Evolutionary conservation across 2,797 vertebrate species (phyloP).

Genomic region (Hypotaenidia philippensis): DNA sequence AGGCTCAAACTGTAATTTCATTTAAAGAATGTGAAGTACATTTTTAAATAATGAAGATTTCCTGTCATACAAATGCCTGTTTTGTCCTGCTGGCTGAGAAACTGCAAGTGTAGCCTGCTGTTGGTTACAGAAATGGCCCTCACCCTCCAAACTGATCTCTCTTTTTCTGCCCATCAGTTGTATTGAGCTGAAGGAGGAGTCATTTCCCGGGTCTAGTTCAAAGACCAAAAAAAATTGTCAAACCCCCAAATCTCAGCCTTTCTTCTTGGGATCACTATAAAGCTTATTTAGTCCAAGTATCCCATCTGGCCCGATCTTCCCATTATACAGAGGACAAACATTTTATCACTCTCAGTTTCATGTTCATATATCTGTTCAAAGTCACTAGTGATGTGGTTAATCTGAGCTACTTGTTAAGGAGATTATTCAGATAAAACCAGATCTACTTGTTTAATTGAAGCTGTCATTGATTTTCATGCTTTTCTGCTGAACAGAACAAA

Average conservation of each 20-base stretch:
- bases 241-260: neutral
- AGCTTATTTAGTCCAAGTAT: neutral
- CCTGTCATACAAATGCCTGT: neutral
- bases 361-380: neutral
- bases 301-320: neutral
- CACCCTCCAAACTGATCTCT: neutral
- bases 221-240: neutral
- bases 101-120: neutral
- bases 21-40: neutral
- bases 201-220: neutral
- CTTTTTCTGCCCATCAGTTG: neutral
- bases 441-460: neutral
- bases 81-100: neutral
- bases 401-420: neutral
- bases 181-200: neutral
- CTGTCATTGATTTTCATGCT: neutral
- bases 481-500: neutral
- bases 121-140: neutral
- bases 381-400: neutral
- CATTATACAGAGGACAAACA: neutral
- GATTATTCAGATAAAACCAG: neutral
- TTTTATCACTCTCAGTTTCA: neutral
- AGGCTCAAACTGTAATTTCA: neutral
- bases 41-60: neutral
- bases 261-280: neutral